Percentiles rank a stretch among this genome's conserved stretches.
Conservation (phyloP, 2,888 invertebrate genomes). For the Cryptosula pallasiana region DNA sequence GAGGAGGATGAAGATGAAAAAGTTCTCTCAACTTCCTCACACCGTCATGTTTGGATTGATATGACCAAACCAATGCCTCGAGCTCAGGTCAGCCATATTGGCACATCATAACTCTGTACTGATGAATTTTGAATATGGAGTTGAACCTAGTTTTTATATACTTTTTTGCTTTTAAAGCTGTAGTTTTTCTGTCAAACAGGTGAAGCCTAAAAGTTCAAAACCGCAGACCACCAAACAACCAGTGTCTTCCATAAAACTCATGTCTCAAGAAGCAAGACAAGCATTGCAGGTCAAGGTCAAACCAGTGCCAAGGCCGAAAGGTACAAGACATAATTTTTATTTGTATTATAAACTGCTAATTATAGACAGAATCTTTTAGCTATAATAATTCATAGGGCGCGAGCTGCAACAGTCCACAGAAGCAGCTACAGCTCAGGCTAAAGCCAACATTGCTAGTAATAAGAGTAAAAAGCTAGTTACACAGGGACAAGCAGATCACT, state of each 20-base stretch:
- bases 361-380: no score
- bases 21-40: neutral
- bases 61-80: constrained; percentile 18
- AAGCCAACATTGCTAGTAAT: neutral
- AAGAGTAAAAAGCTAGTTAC: neutral
- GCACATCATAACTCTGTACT: no score
- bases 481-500: constrained; percentile 20
- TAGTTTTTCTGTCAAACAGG: no score
- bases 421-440: neutral
- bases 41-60: constrained; percentile 17
- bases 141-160: neutral
- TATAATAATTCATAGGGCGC: neutral
- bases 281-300: constrained; percentile 30
- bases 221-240: neutral
- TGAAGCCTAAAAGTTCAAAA: neutral
- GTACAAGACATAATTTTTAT: no score
- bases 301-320: constrained; percentile 24
- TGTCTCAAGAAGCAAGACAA: constrained; percentile 21
- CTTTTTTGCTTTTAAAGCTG: neutral
- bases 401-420: neutral
- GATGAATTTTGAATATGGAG: neutral
- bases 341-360: no score
- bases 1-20: neutral
- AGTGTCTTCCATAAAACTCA: constrained; percentile 11
- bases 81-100: no score